phyloP scores from a whole-genome alignment of 53 echinoderm and acorn worm species.

The Mesocentrotus franciscanus region DNA sequence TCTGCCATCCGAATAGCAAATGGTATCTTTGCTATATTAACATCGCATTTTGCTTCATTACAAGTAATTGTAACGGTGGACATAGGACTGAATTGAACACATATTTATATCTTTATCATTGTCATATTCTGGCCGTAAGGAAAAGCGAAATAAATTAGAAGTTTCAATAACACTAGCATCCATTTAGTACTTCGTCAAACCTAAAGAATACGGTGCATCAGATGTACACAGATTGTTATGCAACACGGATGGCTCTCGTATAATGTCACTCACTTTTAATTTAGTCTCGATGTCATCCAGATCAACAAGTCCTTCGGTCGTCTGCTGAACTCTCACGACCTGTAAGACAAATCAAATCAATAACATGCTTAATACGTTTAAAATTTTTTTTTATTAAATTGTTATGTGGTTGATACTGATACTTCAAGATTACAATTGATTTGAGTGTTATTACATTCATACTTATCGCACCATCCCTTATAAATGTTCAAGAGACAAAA shows the following conservation, averaged over 20 bases:
- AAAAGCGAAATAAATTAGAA: not conserved
- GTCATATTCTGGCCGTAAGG: not conserved
- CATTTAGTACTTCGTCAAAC: not conserved
- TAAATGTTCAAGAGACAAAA: no score
- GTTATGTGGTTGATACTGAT: no score
- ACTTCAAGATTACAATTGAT: no score
- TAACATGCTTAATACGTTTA: not conserved
- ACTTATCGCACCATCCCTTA: no score
- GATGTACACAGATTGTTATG: not conserved
- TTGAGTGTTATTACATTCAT: no score
- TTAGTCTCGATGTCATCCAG: constrained; percentile 84
- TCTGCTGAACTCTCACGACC: constrained; percentile 87
- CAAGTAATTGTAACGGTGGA: not conserved
- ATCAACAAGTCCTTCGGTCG: constrained; percentile 80
- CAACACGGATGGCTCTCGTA: not conserved
- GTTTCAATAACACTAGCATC: not conserved
- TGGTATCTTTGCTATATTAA: not conserved
- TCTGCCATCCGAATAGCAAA: not conserved
- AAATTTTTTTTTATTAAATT: no score
- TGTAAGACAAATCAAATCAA: constrained; percentile 27
- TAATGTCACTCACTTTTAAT: constrained; percentile 69
- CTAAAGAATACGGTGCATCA: not conserved
- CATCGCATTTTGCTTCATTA: not conserved
- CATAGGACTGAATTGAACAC: not conserved
- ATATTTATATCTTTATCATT: not conserved